Percentiles rank a stretch among this genome's conserved stretches.
Evolutionary conservation across 1,140 invertebrate genomes (phyloP).

Genomic region (Platorchestia sp.): DNA sequence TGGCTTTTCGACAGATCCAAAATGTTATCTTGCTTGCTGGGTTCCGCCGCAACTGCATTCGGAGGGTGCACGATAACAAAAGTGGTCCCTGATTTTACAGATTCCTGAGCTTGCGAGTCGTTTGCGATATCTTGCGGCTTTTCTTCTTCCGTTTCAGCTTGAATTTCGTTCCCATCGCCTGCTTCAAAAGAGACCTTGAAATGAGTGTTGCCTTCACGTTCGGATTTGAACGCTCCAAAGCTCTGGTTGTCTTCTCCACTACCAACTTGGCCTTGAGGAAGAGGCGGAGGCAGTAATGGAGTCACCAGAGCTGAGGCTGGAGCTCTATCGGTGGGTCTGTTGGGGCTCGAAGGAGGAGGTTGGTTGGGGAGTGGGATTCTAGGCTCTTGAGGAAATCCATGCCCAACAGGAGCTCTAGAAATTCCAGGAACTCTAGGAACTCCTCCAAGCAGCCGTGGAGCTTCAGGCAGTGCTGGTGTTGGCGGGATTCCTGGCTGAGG

Average conservation of each 20-base stretch:
- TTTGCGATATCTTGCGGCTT: background rate
- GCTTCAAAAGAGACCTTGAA: constrained; percentile 41
- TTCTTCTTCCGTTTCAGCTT: background rate
- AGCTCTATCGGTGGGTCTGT: constrained; percentile 29
- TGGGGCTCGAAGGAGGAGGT: background rate
- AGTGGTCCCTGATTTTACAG: background rate
- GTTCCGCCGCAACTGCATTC: background rate
- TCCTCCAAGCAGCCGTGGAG: background rate
- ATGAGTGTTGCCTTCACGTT: constrained; percentile 19
- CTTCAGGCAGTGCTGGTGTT: background rate
- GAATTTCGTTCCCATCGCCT: too few relatives aligned
- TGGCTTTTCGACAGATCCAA: constrained; percentile 24
- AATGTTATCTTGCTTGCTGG: background rate
- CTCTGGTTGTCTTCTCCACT: background rate
- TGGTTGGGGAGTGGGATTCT: background rate
- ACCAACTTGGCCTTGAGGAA: background rate
- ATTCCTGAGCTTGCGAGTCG: background rate
- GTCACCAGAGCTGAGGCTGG: background rate
- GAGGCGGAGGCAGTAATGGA: background rate
- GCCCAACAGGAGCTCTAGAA: too few relatives aligned
- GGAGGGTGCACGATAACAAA: background rate
- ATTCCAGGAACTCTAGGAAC: background rate
- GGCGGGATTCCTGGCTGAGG: background rate
- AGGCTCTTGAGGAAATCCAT: background rate
- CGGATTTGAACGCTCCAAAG: constrained; percentile 4